Percentiles rank a stretch among this genome's conserved stretches.
Evolutionary conservation across 2,888 invertebrate species (phyloP).

Genomic region (Leucophenga montana): DNA sequence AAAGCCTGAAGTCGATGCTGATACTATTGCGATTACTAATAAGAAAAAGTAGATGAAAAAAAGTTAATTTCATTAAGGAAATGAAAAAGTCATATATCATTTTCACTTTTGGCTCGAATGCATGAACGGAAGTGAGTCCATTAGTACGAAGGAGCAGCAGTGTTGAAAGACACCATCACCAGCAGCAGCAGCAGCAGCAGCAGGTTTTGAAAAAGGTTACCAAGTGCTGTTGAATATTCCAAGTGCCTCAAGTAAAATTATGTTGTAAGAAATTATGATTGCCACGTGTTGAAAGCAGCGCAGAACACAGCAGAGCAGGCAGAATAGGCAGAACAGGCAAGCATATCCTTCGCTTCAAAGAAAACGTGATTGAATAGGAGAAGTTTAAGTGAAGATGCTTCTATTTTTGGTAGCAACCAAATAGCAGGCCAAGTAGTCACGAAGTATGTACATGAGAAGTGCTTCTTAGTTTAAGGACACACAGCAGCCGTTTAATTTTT

Average conservation of each 20-base stretch:
- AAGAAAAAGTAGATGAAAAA: slow-evolving; percentile 22
- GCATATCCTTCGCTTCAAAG: too few species aligned
- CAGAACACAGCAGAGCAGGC: too few species aligned
- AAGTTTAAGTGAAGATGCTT: too few species aligned
- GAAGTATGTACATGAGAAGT: too few species aligned
- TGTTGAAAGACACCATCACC: too few species aligned
- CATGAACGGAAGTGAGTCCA: slow-evolving; percentile 46
- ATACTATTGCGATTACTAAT: not conserved
- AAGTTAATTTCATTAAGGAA: slow-evolving; percentile 66
- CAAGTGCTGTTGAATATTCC: not conserved
- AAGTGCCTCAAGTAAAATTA: not conserved
- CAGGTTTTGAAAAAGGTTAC: not conserved
- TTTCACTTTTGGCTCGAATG: slow-evolving; percentile 47
- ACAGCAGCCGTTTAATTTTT: not conserved
- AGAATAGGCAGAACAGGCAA: too few species aligned
- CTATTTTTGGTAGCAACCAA: too few species aligned
- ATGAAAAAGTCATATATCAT: slow-evolving; percentile 66
- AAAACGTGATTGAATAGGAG: too few species aligned
- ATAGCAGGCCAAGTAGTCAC: too few species aligned
- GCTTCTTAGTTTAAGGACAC: too few species aligned
- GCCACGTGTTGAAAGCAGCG: not conserved
- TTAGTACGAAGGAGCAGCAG: slow-evolving; percentile 40
- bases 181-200: too few species aligned
- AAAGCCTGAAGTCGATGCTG: not conserved
- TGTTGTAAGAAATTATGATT: slow-evolving; percentile 2